phyloP scores from a whole-genome alignment of 30 jellyfish, hydroid and myxozoan species.

The Mastigias papua region DNA sequence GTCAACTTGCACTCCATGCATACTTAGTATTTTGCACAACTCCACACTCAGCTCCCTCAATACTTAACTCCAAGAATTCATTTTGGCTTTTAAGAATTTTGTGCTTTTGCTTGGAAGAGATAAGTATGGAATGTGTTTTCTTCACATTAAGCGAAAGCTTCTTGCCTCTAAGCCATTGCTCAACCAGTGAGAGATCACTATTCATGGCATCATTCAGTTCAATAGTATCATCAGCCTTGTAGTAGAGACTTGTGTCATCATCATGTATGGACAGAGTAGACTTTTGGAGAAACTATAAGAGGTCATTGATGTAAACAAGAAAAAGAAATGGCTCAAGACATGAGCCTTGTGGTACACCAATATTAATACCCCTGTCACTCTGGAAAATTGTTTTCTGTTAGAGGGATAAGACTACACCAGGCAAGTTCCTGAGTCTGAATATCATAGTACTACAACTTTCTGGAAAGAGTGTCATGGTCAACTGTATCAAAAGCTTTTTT shows the following conservation, averaged over 20 bases:
- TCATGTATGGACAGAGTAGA: background rate
- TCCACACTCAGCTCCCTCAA: background rate
- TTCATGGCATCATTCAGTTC: background rate
- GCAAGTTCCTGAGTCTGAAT: background rate
- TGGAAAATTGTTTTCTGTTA: constrained; percentile 6
- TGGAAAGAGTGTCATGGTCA: background rate
- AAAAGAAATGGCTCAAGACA: constrained; percentile 23
- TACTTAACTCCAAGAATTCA: constrained; percentile 20
- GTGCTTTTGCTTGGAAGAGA: constrained; percentile 37
- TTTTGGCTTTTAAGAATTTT: constrained; percentile 6
- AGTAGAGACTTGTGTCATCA: background rate
- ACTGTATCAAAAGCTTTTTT: background rate
- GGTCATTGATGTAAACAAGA: constrained; percentile 29
- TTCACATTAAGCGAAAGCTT: constrained; percentile 14
- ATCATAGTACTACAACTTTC: constrained; percentile 14
- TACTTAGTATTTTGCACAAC: background rate
- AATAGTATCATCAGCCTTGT: background rate
- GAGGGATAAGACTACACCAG: constrained; percentile 8
- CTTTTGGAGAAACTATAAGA: constrained; percentile 6
- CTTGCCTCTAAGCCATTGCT: background rate
- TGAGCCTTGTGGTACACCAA: constrained; percentile 24
- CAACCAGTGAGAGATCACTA: background rate
- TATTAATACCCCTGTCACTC: background rate
- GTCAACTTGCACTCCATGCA: background rate
- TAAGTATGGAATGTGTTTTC: constrained; percentile 41